Evolutionary conservation across 1,140 invertebrate species (phyloP).

Genomic region (Cyphomyrmex costatus): DNA sequence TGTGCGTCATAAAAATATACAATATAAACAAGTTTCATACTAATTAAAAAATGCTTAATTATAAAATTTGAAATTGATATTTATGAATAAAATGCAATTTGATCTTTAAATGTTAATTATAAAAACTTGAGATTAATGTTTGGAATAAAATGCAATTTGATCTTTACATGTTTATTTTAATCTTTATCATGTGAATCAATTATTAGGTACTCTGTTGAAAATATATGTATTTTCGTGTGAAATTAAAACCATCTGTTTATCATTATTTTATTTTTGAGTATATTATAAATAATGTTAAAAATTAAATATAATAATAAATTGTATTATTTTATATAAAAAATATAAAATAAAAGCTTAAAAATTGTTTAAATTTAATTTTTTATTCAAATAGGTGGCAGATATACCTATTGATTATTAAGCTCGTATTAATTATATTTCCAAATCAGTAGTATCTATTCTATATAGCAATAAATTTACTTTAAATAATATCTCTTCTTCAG

Average conservation of each 20-base stretch:
- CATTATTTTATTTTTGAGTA: no score
- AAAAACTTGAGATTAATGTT: background rate
- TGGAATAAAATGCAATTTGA: background rate
- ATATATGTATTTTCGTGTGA: background rate
- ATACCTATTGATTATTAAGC: background rate
- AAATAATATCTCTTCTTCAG: background rate
- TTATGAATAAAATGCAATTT: background rate
- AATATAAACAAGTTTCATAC: background rate
- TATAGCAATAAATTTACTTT: background rate
- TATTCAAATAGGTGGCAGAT: background rate
- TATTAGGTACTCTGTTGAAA: constrained; percentile 8
- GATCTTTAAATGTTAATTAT: background rate
- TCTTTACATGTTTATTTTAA: background rate
- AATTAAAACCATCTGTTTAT: no score
- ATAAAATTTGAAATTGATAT: background rate
- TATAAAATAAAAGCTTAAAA: constrained; percentile 1
- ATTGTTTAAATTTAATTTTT: background rate
- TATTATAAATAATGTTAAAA: no score
- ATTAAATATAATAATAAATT: no score
- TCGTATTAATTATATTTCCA: background rate
- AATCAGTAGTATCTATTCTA: background rate
- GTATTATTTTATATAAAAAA: background rate
- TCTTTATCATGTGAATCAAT: background rate
- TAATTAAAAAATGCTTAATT: background rate
- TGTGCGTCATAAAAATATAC: background rate